Evolutionary conservation across 2,113 vertebrate species (phyloP).

Genomic region (Siniperca knerii): DNA sequence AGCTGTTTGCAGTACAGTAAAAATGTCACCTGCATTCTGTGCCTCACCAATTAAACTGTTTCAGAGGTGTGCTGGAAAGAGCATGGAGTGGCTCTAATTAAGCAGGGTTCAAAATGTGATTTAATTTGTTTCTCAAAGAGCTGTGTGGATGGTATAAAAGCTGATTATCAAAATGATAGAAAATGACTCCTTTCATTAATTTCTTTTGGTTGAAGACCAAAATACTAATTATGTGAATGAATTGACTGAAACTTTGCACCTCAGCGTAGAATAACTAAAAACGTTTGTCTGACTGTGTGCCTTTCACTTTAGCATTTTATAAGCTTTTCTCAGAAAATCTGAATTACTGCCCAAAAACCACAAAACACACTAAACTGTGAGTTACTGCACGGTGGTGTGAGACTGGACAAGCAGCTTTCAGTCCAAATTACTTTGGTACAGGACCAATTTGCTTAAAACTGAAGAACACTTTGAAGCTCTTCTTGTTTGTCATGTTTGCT

Average conservation of each 20-base stretch:
- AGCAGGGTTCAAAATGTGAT: background rate
- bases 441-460: background rate
- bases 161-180: background rate
- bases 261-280: background rate
- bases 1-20: background rate
- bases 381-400: background rate
- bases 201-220: background rate
- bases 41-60: background rate
- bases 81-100: background rate
- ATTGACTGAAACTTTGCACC: background rate
- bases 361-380: slow-evolving; percentile 2
- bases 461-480: background rate
- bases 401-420: background rate
- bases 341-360: background rate
- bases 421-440: background rate
- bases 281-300: background rate
- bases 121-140: too few species aligned
- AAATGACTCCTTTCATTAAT: background rate
- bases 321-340: background rate
- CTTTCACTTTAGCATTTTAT: background rate
- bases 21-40: background rate
- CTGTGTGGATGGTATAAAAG: background rate
- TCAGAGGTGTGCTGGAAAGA: slow-evolving; percentile 12
- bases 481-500: background rate
- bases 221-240: background rate